Conservation (phyloP, 2,113 vertebrate species). For the Cyprinus carpio region DNA sequence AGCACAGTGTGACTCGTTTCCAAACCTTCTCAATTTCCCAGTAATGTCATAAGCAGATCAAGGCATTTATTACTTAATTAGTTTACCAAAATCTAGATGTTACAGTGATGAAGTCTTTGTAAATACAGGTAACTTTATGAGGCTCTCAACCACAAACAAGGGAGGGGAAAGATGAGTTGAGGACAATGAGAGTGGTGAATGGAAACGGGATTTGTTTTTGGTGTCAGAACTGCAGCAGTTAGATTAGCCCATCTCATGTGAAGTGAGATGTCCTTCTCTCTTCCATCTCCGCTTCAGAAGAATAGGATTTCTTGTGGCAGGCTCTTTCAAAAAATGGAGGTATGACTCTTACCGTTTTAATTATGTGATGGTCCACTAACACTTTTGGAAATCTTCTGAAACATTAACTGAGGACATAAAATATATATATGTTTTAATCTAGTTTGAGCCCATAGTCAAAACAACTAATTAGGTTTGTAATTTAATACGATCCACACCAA, state of each 20-base stretch:
- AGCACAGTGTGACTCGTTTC: conserved; percentile 47
- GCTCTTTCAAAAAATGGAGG: conserved; percentile 58
- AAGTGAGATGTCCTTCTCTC: conserved; percentile 45
- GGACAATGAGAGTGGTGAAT: background rate
- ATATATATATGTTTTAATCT: conserved; percentile 49
- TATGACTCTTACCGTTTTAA: conserved; percentile 66
- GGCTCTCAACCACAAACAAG: too few relatives aligned
- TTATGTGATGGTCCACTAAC: conserved; percentile 78
- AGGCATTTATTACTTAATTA: background rate
- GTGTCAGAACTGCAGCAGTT: conserved; percentile 12
- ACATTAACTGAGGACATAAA: conserved; percentile 61
- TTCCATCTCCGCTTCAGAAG: background rate
- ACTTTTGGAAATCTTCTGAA: conserved; percentile 62
- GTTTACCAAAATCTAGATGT: conserved; percentile 5
- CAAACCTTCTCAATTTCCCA: conserved; percentile 61
- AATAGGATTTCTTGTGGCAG: conserved; percentile 44
- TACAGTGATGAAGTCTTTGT: background rate
- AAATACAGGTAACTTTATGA: background rate
- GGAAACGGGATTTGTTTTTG: conserved; percentile 5
- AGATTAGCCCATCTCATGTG: conserved; percentile 28
- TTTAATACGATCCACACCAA: too few relatives aligned
- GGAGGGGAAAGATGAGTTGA: background rate
- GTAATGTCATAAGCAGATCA: conserved; percentile 62
- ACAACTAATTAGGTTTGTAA: too few relatives aligned
- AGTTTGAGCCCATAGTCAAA: too few relatives aligned